Evolutionary conservation across 2,113 vertebrate genomes (phyloP), one percentile per base, ranked within the genome.

Genomic region (Gobiocypris rarus): DNA sequence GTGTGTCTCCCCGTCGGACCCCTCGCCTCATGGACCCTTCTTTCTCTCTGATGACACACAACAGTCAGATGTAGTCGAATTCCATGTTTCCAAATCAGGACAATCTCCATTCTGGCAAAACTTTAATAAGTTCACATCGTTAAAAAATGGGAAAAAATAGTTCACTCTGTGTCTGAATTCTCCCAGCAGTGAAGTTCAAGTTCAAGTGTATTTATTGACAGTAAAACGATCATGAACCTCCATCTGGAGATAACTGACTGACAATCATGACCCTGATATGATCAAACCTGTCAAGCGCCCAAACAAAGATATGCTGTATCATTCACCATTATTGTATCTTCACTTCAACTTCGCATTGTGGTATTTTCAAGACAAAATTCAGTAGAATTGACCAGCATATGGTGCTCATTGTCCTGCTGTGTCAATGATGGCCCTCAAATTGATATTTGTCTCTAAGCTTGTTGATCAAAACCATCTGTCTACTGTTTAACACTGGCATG

Each of bases 91-190:
- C 52, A 86, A 56, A 74, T 74, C 75, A 45, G 65, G 75, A 82
- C 78, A 45, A 14, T 85, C 74, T 85, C 79, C 59, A 82, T 84
- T 77, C 78, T 69, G 85, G 69, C 58, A 75, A 84, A 84, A 81
- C 73, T 75, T 84, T 50, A 82, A 82, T 71, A 83, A 61, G 81
- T 61, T 86, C 56, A 10, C 84, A 38, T 77, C 45, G 5, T 54
- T 65, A 56, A 86, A 71, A 77, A 78, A 82, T n/a, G 75, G 45
- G n/a, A 56, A 56, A 15, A 83, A 65, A 58, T 63, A 45, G 63
- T 67, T 24, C 1, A n/a, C 1, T 28, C 41, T 48, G n/a, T 73
- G 34, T 45, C 14, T 34, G 7, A 34, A 19, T 4, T 17, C 31
- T 67, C 63, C 63, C 31, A 17, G 28, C n/a, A 26, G 9, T 48